Base-by-base conservation (phyloP, 1,140 invertebrate species). In the Hycleus phaleratus region DNA sequence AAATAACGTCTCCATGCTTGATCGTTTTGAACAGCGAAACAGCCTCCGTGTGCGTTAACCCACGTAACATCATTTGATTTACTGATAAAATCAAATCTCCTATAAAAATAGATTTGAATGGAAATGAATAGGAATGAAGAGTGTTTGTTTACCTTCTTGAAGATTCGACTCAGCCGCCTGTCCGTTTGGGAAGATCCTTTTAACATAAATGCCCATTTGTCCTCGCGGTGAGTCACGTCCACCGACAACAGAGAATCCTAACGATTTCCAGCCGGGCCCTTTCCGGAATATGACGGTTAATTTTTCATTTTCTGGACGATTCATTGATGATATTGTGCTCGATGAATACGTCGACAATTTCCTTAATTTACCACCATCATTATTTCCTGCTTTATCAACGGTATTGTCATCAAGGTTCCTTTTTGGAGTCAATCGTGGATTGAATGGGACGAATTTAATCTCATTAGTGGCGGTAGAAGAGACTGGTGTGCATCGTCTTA, bases 231-330 rank as follows among this genome's bases (percentile, higher is more conserved):
- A 88, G 63, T 85, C 85, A 49, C 81, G 81, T 1, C 87, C 88
- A n/a, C 88, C 88, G 0, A 91, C 87, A 39, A 91, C 87, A 38
- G 85, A 87, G 72, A 91, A 90, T 0, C 88, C 88, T 25, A 91
- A 79, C 45, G 79, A 79, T 68, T 82, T 82, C 18, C 85, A 85
- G 48, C 87, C 86, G 32, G 82, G 78, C 26, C 87, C 87, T 55
- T 87, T 81, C 42, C 82, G 80, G 62, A 91, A 81, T 38, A 77
- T 76, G 55, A 90, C 82, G 7, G 75, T 58, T 38, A 63, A 65
- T 7, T 32, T 32, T 32, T 32, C 32, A 7, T 4, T 32, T 32
- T 32, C 32, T 5, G 44, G 57, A 56, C 8, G 46, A 38, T 9
- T 46, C 9, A 6, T 44, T 47, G 26, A 10, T 53, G 8, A 53